Percentiles rank a stretch among this genome's conserved stretches.
Conservation (phyloP, 2,113 vertebrate species). For the Rhabdornis inornatus region DNA sequence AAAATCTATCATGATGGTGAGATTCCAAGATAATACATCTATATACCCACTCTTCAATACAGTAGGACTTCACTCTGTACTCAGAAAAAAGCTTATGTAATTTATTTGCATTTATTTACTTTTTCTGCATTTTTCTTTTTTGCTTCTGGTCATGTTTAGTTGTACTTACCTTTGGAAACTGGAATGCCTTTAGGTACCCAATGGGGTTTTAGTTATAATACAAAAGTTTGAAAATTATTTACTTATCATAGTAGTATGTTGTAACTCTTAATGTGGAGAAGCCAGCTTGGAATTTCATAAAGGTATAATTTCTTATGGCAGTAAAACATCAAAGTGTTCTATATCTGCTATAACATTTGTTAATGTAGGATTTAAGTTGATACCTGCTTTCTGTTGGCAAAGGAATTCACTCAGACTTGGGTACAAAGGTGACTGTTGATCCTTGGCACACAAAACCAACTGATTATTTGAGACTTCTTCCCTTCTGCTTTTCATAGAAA, state of each 20-base stretch:
- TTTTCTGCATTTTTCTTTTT: not conserved
- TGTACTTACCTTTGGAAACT: not conserved
- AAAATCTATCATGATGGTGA: not conserved
- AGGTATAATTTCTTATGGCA: not conserved
- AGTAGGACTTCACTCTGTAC: not conserved
- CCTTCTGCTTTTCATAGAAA: constrained; percentile 4
- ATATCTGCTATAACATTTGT: not conserved
- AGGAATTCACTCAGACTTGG: not conserved
- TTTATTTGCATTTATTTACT: not conserved
- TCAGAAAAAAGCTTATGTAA: not conserved
- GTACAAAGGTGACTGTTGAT: not conserved
- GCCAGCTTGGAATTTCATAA: not conserved
- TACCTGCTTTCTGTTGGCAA: not conserved
- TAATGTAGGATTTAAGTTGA: not conserved
- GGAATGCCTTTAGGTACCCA: not conserved
- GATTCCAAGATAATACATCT: not conserved
- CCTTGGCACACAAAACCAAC: not conserved
- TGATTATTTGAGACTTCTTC: not conserved
- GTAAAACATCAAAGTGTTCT: not conserved
- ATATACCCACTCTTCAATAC: not conserved
- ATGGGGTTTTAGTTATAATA: not conserved
- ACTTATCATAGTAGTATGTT: not conserved
- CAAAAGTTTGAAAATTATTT: not conserved
- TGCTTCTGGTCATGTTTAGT: not conserved
- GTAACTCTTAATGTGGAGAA: not conserved